Conservation (phyloP, 2,888 invertebrate genomes). For the Sesia bembeciformis region DNA sequence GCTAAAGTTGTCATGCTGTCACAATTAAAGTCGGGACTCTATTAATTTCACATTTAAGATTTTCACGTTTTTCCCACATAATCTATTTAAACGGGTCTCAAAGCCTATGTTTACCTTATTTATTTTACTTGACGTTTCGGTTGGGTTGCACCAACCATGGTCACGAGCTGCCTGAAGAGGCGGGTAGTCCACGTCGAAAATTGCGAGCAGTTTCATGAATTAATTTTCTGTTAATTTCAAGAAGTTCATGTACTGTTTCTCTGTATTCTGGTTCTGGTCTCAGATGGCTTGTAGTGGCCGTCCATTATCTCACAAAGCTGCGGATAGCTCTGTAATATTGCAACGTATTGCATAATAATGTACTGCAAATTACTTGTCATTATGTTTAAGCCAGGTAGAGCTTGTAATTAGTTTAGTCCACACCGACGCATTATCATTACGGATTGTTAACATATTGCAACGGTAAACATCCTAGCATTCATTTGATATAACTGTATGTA, state of each 20-base stretch:
- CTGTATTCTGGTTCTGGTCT: slow-evolving; percentile 27
- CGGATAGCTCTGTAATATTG: slow-evolving; percentile 58
- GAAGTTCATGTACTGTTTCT: not conserved
- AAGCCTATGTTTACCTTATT: too few species aligned
- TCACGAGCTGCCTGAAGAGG: too few species aligned
- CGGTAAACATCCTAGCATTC: not conserved
- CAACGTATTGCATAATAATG: slow-evolving; percentile 47
- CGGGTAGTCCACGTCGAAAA: too few species aligned
- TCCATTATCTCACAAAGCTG: slow-evolving; percentile 60
- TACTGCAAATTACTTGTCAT: slow-evolving; percentile 63
- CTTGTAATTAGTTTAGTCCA: slow-evolving; percentile 30
- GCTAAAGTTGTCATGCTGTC: too few species aligned
- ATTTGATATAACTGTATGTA: not conserved
- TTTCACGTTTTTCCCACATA: too few species aligned
- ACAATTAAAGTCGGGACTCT: too few species aligned
- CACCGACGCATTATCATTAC: not conserved
- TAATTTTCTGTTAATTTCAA: not conserved
- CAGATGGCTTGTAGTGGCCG: slow-evolving; percentile 55
- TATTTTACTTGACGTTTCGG: too few species aligned
- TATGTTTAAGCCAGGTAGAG: slow-evolving; percentile 39
- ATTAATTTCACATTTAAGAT: too few species aligned
- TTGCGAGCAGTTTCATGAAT: too few species aligned
- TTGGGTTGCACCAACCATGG: too few species aligned
- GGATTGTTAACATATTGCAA: not conserved
- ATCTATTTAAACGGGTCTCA: too few species aligned